Evolutionary conservation across 2,888 invertebrate species (phyloP).

Genomic region (Drosophila pseudotakahashii): DNA sequence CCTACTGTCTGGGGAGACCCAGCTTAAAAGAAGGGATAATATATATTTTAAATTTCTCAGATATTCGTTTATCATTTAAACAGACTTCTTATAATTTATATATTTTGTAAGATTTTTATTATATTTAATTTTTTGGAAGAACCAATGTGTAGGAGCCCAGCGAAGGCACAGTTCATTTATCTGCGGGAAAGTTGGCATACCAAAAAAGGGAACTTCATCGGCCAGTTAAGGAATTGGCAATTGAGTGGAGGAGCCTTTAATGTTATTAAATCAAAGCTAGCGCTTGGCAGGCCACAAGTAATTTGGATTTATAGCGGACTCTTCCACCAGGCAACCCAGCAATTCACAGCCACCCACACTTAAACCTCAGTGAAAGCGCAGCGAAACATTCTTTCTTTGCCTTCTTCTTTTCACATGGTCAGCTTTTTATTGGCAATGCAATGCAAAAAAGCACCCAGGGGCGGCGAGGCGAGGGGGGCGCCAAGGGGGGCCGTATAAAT

Average conservation of each 20-base stretch:
- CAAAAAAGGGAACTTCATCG: too few species aligned
- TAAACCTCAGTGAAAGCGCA: conserved; percentile 35
- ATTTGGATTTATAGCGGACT: conserved; percentile 52
- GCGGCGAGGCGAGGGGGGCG: not conserved
- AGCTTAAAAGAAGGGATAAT: not conserved
- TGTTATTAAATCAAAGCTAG: conserved; percentile 53
- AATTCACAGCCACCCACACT: conserved; percentile 17
- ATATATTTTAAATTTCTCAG: too few species aligned
- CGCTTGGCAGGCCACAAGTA: conserved; percentile 51
- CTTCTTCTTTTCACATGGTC: conserved; percentile 42
- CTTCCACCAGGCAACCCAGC: not conserved
- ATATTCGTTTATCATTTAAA: too few species aligned
- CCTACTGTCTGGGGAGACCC: not conserved
- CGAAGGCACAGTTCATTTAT: conserved; percentile 46
- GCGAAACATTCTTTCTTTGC: conserved; percentile 23
- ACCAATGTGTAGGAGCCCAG: too few species aligned
- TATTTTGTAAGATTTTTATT: not conserved
- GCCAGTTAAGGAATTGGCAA: not conserved
- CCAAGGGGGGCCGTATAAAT: conserved; percentile 15
- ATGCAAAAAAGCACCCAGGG: conserved; percentile 20
- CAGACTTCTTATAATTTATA: not conserved
- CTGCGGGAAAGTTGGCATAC: conserved; percentile 37
- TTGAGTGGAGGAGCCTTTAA: conserved; percentile 28
- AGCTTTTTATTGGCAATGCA: conserved; percentile 52
- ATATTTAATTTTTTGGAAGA: too few species aligned